These are phyloP conservation scores for Clepsis dumicolana DNA, from an alignment of 2,888 invertebrate species.

Conservation along the genomic window DNA sequence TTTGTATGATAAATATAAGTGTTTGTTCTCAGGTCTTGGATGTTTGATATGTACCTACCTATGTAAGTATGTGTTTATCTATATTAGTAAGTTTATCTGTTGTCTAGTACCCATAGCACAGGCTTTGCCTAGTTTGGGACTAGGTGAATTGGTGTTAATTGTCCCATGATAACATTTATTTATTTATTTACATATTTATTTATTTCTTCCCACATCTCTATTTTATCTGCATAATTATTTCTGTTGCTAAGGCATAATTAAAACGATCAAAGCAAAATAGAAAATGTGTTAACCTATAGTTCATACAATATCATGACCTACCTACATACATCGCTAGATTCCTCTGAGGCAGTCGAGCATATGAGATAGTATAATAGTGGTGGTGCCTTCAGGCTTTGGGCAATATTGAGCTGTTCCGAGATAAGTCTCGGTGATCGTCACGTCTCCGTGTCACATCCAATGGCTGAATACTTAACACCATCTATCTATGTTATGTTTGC, in stretches of 20 bases:
- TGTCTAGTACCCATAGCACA: no score
- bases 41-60: no score
- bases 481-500: slow-evolving; percentile 12
- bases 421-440: slow-evolving; percentile 28
- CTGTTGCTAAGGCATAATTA: background rate
- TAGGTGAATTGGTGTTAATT: no score
- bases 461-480: slow-evolving; percentile 18
- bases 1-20: no score
- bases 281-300: background rate
- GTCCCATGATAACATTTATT: no score
- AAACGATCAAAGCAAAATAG: background rate
- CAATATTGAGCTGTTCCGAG: slow-evolving; percentile 20
- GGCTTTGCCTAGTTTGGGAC: no score
- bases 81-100: no score
- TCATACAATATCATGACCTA: background rate
- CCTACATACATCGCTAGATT: slow-evolving; percentile 16
- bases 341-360: slow-evolving; percentile 33
- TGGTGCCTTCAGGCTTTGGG: slow-evolving; percentile 25
- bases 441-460: slow-evolving; percentile 24
- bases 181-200: no score
- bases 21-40: no score
- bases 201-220: background rate
- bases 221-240: background rate
- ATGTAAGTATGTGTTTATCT: no score
- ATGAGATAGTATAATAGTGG: slow-evolving; percentile 42